Evolutionary conservation across 2,888 invertebrate species (phyloP).

Genomic region (Allophyes oxyacanthae): DNA sequence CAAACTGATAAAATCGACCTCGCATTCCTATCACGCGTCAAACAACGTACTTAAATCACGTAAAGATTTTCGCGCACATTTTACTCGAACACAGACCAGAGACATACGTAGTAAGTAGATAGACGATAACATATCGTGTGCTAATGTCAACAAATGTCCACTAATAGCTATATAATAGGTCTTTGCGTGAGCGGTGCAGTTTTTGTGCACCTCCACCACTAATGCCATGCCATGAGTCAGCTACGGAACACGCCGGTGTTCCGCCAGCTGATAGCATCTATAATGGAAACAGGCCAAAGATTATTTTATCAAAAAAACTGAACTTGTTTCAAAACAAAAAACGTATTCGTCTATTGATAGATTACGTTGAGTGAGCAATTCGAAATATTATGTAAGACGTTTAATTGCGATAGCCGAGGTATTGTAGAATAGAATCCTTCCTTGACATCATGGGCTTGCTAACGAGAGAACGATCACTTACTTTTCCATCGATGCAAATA

Average conservation of each 20-base stretch:
- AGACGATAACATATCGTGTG: conserved; percentile 14
- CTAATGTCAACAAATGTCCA: conserved; percentile 2
- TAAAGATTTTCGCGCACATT: conserved; percentile 5
- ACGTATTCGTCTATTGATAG: conserved; percentile 5
- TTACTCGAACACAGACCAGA: conserved; percentile 1
- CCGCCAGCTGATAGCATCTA: conserved; percentile 6
- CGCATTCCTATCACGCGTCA: neutral
- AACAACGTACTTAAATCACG: conserved; percentile 5
- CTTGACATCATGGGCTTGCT: too few relatives aligned
- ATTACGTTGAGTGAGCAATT: too few relatives aligned
- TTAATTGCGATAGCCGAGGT: too few relatives aligned
- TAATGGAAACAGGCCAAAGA: conserved; percentile 8
- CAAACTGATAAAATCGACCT: neutral
- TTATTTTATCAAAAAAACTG: neutral
- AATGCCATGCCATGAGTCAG: neutral
- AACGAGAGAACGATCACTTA: too few relatives aligned
- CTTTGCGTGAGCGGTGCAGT: conserved; percentile 9
- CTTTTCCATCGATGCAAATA: too few relatives aligned
- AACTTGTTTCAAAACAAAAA: conserved; percentile 3
- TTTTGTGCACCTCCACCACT: neutral
- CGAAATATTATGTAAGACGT: too few relatives aligned
- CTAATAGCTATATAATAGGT: conserved; percentile 11
- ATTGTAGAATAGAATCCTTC: too few relatives aligned
- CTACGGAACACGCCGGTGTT: neutral
- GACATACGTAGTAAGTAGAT: conserved; percentile 12